Conservation (phyloP, 2,797 vertebrate species). For the Sorex maritimensis region DNA sequence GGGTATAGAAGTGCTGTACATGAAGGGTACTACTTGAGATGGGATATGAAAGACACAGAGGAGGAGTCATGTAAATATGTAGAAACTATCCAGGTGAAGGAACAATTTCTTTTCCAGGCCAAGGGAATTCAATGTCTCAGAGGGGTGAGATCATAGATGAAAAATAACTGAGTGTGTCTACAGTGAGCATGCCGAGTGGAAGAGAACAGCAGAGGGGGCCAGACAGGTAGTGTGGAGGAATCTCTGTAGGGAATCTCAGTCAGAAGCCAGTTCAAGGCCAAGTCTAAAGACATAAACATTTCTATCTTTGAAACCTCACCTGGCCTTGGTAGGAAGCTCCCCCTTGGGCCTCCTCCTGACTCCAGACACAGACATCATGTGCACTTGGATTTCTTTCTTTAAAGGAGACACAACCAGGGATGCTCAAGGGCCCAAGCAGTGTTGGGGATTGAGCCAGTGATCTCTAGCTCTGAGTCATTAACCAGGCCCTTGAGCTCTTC, state of each 20-base stretch:
- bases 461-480: too few species aligned
- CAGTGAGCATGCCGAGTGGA: background rate
- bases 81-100: background rate
- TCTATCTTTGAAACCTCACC: background rate
- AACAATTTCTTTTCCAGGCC: background rate
- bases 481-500: background rate
- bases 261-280: background rate
- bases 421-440: too few species aligned
- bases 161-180: background rate
- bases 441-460: too few species aligned
- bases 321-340: background rate
- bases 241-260: background rate
- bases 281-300: background rate
- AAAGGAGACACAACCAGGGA: too few species aligned
- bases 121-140: background rate
- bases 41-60: background rate
- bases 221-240: background rate
- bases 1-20: too few species aligned
- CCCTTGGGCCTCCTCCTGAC: background rate
- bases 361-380: background rate
- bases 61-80: background rate
- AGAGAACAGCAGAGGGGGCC: background rate
- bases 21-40: too few species aligned
- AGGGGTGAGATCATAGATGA: background rate
- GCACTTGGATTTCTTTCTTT: background rate